phyloP scores from a whole-genome alignment of 2,113 vertebrate genomes.

The Spea multiplicata region DNA sequence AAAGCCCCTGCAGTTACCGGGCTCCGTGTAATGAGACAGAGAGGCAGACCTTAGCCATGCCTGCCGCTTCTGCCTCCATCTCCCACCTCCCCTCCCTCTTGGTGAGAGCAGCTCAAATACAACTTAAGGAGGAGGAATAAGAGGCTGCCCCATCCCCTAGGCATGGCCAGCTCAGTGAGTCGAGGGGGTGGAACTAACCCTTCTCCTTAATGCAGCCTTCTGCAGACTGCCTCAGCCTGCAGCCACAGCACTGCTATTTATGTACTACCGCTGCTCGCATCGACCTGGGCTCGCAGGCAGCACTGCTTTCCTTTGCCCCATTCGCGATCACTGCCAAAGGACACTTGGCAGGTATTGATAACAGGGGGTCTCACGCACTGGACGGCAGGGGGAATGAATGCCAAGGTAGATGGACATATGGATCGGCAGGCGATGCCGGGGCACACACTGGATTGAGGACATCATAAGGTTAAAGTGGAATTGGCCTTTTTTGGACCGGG shows the following conservation, averaged over 20 bases:
- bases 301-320: not conserved
- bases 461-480: not conserved
- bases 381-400: not conserved
- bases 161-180: constrained; percentile 94
- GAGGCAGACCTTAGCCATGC: constrained; percentile 44
- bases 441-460: not conserved
- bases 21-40: constrained; percentile 65
- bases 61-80: not conserved
- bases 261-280: not conserved
- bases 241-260: constrained; percentile 50
- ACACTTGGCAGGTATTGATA: not conserved
- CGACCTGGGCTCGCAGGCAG: not conserved
- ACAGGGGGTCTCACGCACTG: not conserved
- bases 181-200: constrained; percentile 43
- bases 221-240: constrained; percentile 26
- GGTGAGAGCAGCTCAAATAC: constrained; percentile 17
- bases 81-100: constrained; percentile 19
- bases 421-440: constrained; percentile 7
- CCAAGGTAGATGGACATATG: constrained; percentile 11
- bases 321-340: not conserved
- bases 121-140: constrained; percentile 39
- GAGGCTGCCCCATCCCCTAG: constrained; percentile 64
- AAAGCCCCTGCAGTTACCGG: constrained; percentile 68
- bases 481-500: constrained; percentile 2
- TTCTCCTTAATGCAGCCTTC: constrained; percentile 20